Evolutionary conservation across 2,113 vertebrate genomes (phyloP).

Genomic region (Sitta europaea): DNA sequence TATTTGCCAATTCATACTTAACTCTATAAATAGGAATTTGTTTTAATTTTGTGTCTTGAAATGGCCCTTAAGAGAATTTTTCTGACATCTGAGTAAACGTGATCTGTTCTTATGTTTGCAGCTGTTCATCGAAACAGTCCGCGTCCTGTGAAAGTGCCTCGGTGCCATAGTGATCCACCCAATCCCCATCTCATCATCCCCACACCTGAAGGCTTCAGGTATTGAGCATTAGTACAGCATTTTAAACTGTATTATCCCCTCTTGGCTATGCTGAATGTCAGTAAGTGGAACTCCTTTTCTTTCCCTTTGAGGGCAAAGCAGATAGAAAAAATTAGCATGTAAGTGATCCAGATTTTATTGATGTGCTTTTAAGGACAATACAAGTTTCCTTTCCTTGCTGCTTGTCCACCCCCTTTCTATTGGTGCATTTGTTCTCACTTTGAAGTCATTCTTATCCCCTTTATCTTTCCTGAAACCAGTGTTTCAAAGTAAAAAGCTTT

Average conservation of each 20-base stretch:
- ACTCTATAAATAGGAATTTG: not conserved
- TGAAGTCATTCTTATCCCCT: not conserved
- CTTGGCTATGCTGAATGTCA: not conserved
- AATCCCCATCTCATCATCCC: constrained; percentile 95
- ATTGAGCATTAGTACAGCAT: not conserved
- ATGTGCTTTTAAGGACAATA: not conserved
- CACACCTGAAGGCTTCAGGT: constrained; percentile 93
- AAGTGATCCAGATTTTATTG: not conserved
- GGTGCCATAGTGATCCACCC: constrained; percentile 96
- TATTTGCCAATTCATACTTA: not conserved
- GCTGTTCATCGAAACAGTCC: constrained; percentile 91
- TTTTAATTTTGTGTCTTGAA: not conserved
- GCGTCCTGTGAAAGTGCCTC: constrained; percentile 94
- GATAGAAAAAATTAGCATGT: not conserved
- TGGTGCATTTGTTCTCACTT: not conserved
- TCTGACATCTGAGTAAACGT: not conserved
- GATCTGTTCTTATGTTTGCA: constrained; percentile 45
- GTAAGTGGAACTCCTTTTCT: not conserved
- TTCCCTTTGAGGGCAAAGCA: not conserved
- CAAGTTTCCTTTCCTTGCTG: not conserved
- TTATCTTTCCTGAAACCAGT: not conserved
- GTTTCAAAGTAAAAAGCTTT: not conserved
- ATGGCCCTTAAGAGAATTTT: not conserved
- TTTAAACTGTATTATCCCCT: not conserved
- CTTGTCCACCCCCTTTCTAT: not conserved